phyloP scores from a whole-genome alignment of 2,888 invertebrate genomes.

The Hirtodrosophila duncani region DNA sequence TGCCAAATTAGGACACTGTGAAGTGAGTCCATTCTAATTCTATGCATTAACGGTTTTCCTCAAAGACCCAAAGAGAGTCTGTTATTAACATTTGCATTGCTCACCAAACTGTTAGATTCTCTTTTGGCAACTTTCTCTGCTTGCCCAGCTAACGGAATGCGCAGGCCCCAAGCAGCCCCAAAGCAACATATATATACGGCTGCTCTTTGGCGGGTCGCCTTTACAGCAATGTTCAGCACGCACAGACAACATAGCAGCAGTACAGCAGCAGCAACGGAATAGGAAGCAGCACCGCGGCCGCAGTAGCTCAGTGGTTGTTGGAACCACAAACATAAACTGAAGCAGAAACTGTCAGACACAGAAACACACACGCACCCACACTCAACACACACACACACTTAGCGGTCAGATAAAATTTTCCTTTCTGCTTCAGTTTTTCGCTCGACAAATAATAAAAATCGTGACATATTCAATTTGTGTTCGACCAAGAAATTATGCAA shows the following conservation, averaged over 20 bases:
- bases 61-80: no score
- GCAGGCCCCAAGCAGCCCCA: slow-evolving; percentile 3
- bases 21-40: no score
- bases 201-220: neutral
- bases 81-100: no score
- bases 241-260: slow-evolving; percentile 56
- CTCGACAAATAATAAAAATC: neutral
- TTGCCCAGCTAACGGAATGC: no score
- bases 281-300: slow-evolving; percentile 57
- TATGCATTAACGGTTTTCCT: no score
- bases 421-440: slow-evolving; percentile 27
- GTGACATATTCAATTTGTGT: neutral
- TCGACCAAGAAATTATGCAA: slow-evolving; percentile 33
- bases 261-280: slow-evolving; percentile 50
- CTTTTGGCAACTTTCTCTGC: no score
- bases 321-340: no score
- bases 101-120: no score
- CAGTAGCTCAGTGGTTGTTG: slow-evolving; percentile 62
- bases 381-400: slow-evolving; percentile 15
- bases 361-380: slow-evolving; percentile 12
- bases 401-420: slow-evolving; percentile 63
- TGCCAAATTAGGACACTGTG: no score
- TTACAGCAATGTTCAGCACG: slow-evolving; percentile 64
- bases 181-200: slow-evolving; percentile 6
- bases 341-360: slow-evolving; percentile 61